Evolutionary conservation across 35 echinoderm and acorn worm genomes (phyloP), one percentile per base, ranked within the genome.

Genomic region (Lytechinus variegatus): DNA sequence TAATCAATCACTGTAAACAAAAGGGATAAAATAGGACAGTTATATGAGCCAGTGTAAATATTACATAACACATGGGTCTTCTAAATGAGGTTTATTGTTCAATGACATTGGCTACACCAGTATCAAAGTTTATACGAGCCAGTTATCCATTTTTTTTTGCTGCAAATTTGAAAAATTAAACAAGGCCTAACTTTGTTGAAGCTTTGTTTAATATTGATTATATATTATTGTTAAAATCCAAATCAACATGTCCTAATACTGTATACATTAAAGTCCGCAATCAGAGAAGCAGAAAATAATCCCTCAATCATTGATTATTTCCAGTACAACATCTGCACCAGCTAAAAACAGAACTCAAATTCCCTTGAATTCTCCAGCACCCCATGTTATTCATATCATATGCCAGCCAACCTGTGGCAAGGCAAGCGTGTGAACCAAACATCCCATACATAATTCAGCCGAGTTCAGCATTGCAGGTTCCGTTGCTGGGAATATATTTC

Each of bases 351-450:
- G 19, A 79, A 79, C n/a, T 24, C n/a, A 24, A 79, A 79, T 79
- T 79, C 66, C 66, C 66, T 24, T 79, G 66, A 16, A 79, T 7
- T 8, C 66, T n/a, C 19, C 66, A n/a, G 16, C 66, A 79, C 19
- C n/a, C 66, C 66, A 79, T 79, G 66, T 79, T 79, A 79, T 79
- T 79, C 66, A 79, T 79, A 79, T 79, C 66, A 79, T 79, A 79
- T 24, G 66, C 66, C n/a, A 79, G 66, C 66, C 19, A 79, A 79
- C 66, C 19, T 79, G 19, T 79, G 66, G 66, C 66, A 16, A 79
- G 66, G 14, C 66, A 8, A 79, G 66, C 66, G 19, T 79, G 66
- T 19, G 66, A 79, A 79, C 66, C 66, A 79, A 79, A 79, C 66
- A 79, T 79, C 66, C 66, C 66, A 79, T 79, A 79, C 19, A 79